Percentiles rank a stretch among this genome's conserved stretches.
Conservation (phyloP, 2,797 vertebrate genomes). For the Menidia menidia region DNA sequence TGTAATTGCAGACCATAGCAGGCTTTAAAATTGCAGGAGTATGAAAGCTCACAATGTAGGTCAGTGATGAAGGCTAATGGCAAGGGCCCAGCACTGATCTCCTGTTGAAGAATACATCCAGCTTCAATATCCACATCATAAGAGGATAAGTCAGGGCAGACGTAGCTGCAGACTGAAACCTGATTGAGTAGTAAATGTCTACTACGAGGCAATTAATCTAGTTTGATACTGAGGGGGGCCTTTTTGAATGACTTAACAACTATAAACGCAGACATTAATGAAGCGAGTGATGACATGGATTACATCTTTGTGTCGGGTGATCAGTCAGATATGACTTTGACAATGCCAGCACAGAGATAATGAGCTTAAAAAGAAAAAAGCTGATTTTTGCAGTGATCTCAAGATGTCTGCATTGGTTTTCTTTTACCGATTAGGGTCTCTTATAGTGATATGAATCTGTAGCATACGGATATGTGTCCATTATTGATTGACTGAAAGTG, state of each 20-base stretch:
- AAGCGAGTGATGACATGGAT: constrained; percentile 10
- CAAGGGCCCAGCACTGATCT: not conserved
- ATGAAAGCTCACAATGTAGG: not conserved
- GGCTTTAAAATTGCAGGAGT: not conserved
- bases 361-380: constrained; percentile 7
- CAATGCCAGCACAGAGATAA: constrained; percentile 21
- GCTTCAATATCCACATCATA: not conserved
- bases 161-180: not conserved
- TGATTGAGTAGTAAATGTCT: not conserved
- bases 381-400: constrained; percentile 10
- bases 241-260: constrained; percentile 16
- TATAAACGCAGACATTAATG: constrained; percentile 19
- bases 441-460: constrained; percentile 6
- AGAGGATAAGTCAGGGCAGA: not conserved
- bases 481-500: not conserved
- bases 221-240: not conserved
- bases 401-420: constrained; percentile 11
- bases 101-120: not conserved
- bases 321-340: constrained; percentile 30
- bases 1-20: too few species aligned
- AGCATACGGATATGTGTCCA: not conserved
- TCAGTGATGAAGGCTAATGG: not conserved
- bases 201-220: not conserved
- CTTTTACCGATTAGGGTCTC: not conserved
- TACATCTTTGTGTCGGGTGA: constrained; percentile 14